These are phyloP conservation scores for Corbicula japonica DNA, from an alignment of 2,888 invertebrate species.

Conservation along the genomic window DNA sequence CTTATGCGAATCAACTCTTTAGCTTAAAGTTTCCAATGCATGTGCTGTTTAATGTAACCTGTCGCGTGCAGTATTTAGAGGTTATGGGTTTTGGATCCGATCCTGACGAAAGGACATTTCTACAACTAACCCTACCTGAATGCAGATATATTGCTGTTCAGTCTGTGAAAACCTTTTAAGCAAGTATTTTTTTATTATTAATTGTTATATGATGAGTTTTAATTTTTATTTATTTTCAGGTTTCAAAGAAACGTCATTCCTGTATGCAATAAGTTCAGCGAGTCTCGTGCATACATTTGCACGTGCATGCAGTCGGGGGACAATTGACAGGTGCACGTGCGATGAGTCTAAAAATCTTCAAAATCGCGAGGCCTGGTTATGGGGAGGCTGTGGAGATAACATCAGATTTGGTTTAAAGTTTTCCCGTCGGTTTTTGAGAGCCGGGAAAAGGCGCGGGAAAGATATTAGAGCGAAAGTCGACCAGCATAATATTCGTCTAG, in stretches of 20 bases:
- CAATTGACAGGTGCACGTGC: slow-evolving; percentile 97
- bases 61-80: no score
- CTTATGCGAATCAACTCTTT: no score
- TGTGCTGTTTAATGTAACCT: no score
- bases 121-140: no score
- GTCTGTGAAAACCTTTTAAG: no score
- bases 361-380: slow-evolving; percentile 91
- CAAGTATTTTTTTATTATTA: no score
- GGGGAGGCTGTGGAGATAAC: slow-evolving; percentile 99
- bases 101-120: no score
- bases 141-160: no score
- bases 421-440: slow-evolving; percentile 96
- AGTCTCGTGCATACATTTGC: slow-evolving; percentile 97
- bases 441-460: slow-evolving; percentile 94
- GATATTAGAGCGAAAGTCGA: slow-evolving; percentile 83
- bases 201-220: not conserved
- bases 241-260: slow-evolving; percentile 98
- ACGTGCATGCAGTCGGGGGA: slow-evolving; percentile 97
- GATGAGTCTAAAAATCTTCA: slow-evolving; percentile 90
- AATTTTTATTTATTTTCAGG: slow-evolving; percentile 89
- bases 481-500: slow-evolving; percentile 84
- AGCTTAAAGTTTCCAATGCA: no score
- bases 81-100: no score
- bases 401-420: slow-evolving; percentile 98
- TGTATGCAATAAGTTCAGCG: slow-evolving; percentile 98